phyloP scores from a whole-genome alignment of 2,113 vertebrate genomes.

The Dipodomys merriami region DNA sequence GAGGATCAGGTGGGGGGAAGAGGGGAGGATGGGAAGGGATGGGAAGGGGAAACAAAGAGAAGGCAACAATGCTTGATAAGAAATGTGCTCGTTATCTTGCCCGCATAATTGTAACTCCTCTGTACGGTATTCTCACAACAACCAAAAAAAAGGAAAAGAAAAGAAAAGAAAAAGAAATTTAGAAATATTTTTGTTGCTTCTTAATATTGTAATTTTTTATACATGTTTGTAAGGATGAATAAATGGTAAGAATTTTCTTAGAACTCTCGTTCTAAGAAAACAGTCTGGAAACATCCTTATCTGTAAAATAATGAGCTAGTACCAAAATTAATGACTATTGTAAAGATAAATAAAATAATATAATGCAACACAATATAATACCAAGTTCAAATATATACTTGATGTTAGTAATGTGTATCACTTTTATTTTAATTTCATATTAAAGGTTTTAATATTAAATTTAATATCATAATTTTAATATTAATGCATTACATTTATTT shows the following conservation, averaged over 20 bases:
- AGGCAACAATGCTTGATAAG: no score
- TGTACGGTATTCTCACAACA: no score
- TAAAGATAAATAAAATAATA: neutral
- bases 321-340: neutral
- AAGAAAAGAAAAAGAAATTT: neutral
- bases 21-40: no score
- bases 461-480: no score
- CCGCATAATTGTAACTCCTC: no score
- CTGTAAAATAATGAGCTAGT: neutral
- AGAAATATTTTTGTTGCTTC: neutral
- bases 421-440: neutral
- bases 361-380: neutral
- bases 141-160: no score
- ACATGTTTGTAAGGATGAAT: neutral
- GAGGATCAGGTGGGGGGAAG: no score
- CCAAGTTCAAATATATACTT: neutral
- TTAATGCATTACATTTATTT: no score
- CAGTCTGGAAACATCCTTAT: neutral
- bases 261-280: conserved; percentile 12
- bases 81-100: no score
- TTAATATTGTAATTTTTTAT: neutral
- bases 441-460: no score
- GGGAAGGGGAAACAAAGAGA: no score
- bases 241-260: neutral
- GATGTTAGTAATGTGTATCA: neutral